phyloP scores from a whole-genome alignment of 2,113 vertebrate genomes.

The Oncorhynchus masou region DNA sequence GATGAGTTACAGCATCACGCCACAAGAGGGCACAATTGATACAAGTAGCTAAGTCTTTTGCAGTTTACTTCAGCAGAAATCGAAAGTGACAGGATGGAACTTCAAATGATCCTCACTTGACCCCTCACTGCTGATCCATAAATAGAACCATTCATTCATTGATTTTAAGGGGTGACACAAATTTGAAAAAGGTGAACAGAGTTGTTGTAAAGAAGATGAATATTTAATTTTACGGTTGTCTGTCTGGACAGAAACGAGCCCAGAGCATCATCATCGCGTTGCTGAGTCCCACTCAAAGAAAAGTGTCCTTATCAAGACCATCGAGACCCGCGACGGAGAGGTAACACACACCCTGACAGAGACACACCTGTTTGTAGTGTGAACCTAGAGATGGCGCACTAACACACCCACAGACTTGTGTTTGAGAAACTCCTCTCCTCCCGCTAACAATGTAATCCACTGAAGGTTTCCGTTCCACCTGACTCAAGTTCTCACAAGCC shows the following conservation, averaged over 20 bases:
- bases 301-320: conserved; percentile 94
- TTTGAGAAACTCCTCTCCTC: neutral
- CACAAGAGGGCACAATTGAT: conserved; percentile 14
- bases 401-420: neutral
- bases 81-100: neutral
- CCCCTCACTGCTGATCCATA: neutral
- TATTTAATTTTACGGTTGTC: too few relatives aligned
- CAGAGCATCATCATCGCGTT: conserved; percentile 77
- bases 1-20: conserved; percentile 22
- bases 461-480: neutral
- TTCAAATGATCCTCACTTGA: neutral
- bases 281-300: conserved; percentile 91
- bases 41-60: neutral
- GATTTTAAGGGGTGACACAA: neutral
- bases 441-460: neutral
- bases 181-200: neutral
- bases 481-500: neutral
- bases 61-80: neutral
- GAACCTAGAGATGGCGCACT: neutral
- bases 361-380: neutral
- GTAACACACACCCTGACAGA: conserved; percentile 59
- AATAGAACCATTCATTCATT: neutral
- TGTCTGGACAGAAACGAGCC: conserved; percentile 83
- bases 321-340: conserved; percentile 91
- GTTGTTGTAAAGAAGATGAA: neutral